A percentile compares a stretch with the other conserved stretches of the same genome.
phyloP scores from a whole-genome alignment of 2,113 vertebrate species.

The Ameiurus melas region DNA sequence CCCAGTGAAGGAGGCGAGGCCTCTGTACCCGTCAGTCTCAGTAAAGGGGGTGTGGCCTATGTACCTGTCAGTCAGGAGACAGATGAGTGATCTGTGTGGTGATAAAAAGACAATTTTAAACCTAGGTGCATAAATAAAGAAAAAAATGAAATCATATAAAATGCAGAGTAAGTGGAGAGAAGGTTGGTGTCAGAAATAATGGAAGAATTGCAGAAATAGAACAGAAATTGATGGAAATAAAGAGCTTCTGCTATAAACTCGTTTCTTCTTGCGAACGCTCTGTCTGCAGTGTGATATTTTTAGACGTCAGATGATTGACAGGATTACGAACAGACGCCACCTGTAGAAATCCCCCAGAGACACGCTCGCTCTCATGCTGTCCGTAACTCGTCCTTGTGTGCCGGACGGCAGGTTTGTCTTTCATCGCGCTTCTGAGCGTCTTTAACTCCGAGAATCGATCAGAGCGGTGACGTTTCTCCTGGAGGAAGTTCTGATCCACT shows the following conservation, averaged over 20 bases:
- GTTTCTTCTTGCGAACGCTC: neutral
- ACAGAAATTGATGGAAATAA: neutral
- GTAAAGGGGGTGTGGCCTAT: neutral
- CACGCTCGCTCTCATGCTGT: neutral
- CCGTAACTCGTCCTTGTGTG: neutral
- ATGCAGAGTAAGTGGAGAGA: neutral
- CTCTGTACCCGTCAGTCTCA: neutral
- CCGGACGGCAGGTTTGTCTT: neutral
- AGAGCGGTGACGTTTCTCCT: neutral
- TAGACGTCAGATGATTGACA: constrained; percentile 18
- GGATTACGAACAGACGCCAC: neutral
- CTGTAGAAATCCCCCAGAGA: neutral
- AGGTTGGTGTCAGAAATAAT: neutral
- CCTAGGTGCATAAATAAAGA: neutral
- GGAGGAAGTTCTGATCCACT: neutral
- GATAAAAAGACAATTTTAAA: neutral
- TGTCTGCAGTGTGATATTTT: neutral
- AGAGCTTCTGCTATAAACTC: neutral
- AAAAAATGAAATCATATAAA: neutral
- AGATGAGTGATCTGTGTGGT: neutral
- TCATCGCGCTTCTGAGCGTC: neutral
- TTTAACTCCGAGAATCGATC: neutral
- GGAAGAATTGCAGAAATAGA: neutral
- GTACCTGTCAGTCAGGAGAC: neutral
- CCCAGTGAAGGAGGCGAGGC: neutral